Evolutionary conservation across 1,140 invertebrate genomes (phyloP), one percentile per base, ranked within the genome.

Genomic region (Tyrophagus putrescentiae): DNA sequence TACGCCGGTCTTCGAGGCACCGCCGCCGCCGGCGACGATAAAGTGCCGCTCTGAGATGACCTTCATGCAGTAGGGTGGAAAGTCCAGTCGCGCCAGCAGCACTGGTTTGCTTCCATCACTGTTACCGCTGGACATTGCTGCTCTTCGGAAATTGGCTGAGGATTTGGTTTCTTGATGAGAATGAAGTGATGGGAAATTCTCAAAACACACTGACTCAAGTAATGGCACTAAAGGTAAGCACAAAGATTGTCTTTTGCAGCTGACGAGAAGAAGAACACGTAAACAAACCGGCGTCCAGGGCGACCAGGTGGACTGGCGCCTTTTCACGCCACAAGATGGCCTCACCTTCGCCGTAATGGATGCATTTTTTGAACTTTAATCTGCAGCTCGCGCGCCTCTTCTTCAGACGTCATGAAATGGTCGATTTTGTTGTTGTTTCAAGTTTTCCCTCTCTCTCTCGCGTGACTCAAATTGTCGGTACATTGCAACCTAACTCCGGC

Each of bases 21-120:
- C 93, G 57, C 93, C 93, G 50, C 93, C 93, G 42, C 93, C 93
- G 63, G 85, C 91, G 31, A 97, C 87, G 45, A 97, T 73, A 67
- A 97, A 82, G 76, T 97, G 90, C 61, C 89, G 80, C 73, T 84
- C 87, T 28, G 87, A 89, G 32, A 98, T 74, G 74, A 87, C 84
- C 72, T 89, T 83, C 25, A 96, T 75, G 1, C 83, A 83, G 71
- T 95, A 98, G 21, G 92, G 75, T 0, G 91, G 92, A 75, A 93
- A 95, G 79, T 93, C 90, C 33, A 92, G 68, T 60, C 69, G 67
- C 60, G 70, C 70, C 59, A 73, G 65, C 53, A 72, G 64, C n/a
- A 7, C 39, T 27, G 52, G 13, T 13, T 32, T 54, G 11, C 39
- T 13, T 54, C 7, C 21, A 50, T 13, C 13, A 28, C 13, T n/a